Base-by-base conservation (phyloP, 92 coral and sea anemone genomes). In the Siderastrea siderea region DNA sequence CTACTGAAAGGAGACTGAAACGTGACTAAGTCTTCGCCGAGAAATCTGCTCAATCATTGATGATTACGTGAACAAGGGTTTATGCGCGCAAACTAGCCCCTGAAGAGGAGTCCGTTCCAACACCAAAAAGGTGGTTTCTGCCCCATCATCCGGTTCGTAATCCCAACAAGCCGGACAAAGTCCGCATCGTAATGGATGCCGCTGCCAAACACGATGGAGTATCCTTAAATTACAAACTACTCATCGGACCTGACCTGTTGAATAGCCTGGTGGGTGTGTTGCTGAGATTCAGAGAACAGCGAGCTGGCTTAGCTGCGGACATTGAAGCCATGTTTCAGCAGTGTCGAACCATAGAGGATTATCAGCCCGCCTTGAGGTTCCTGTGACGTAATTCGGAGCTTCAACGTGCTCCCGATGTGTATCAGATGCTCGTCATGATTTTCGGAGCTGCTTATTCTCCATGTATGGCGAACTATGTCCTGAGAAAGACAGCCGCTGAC, bases 321-420 rank as follows among this genome's bases (percentile, higher is more conserved):
- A 94, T 91, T 45, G 91, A 94, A 83, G 90, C 95, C 46, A 89
- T 94, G 93, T 94, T 91, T 69, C 90, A 84, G 71, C 88, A 80
- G 12, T 53, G 43, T 68, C 82, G 58, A 54, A 66, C 90, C 67
- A 84, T 71, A 26, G 91, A 71, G 65, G 74, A 83, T 43, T 92
- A 93, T 78, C 92, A 82, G 47, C 91, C 93, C 57, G 94, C 91
- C 47, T 90, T 90, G 15, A 87, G 94, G 17, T 93, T 93, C 94
- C 77, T 93, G 84, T 91, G 96, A 94, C 87, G 92, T 61, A 74
- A 47, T 45, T 12, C 62, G 49, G 67, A 85, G 48, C 65, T 66
- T 69, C 38, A 78, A 19, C 84, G 87, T 45, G 84, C 86, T 16
- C 92, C 92, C 44, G 93, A 90, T 76, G 94, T 91, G 19, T 93